Conservation (phyloP, 2,797 vertebrate species). For the Myripristis jacobus region DNA sequence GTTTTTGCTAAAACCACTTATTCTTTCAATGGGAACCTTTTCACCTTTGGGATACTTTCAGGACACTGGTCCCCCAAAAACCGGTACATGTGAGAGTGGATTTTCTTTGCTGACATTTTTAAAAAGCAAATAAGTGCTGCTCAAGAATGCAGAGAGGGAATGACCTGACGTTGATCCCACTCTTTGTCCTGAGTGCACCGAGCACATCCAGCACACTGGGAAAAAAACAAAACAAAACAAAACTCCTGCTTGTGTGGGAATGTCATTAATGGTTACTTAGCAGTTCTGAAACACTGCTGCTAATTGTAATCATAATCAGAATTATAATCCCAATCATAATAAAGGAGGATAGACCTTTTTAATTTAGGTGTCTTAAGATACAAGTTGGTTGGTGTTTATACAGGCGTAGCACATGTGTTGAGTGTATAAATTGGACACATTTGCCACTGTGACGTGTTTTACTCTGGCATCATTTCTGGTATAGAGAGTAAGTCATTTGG, state of each 20-base stretch:
- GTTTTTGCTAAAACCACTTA: conserved; percentile 26
- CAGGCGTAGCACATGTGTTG: no score
- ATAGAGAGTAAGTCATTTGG: not conserved
- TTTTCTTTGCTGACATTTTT: conserved; percentile 48
- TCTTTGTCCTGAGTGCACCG: conserved; percentile 9
- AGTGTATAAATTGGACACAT: not conserved
- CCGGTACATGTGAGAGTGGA: conserved; percentile 25
- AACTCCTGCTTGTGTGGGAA: conserved; percentile 23
- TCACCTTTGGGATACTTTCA: conserved; percentile 31
- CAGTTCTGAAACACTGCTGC: conserved; percentile 21
- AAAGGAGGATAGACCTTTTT: no score
- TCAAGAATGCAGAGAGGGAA: conserved; percentile 69
- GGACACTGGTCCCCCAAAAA: not conserved
- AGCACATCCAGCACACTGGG: conserved; percentile 11
- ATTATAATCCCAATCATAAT: no score
- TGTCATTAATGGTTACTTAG: conserved; percentile 49
- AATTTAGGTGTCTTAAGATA: no score
- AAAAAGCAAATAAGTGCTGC: conserved; percentile 72
- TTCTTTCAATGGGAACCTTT: not conserved
- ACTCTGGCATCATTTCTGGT: not conserved
- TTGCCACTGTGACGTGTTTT: not conserved
- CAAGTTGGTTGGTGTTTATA: no score
- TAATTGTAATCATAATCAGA: no score
- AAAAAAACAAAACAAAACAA: no score
- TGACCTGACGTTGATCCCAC: conserved; percentile 62